Conservation (phyloP, 2,797 vertebrate species). For the Etheostoma perlongum region DNA sequence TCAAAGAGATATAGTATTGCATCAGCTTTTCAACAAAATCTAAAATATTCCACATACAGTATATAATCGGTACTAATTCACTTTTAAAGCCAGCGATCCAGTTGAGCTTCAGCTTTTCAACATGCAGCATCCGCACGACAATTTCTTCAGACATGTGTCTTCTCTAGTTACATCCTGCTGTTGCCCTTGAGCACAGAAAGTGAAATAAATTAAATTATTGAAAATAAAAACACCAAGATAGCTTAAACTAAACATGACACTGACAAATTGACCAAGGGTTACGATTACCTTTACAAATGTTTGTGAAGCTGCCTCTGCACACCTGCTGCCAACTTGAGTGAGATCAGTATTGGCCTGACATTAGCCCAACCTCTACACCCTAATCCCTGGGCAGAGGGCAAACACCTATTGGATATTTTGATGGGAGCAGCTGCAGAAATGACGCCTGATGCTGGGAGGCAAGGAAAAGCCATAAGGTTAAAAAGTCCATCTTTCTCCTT, state of each 20-base stretch:
- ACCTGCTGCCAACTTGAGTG: slow-evolving; percentile 51
- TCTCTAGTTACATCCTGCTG: not conserved
- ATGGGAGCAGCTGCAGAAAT: slow-evolving; percentile 73
- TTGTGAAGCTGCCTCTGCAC: slow-evolving; percentile 34
- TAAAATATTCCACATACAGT: not conserved
- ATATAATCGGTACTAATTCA: not conserved
- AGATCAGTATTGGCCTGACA: slow-evolving; percentile 66
- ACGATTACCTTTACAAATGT: slow-evolving; percentile 50
- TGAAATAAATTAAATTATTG: not conserved
- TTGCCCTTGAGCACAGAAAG: not conserved
- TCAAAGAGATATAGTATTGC: too few relatives aligned
- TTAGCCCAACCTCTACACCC: slow-evolving; percentile 57
- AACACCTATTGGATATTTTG: slow-evolving; percentile 71
- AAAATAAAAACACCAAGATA: not conserved
- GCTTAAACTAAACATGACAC: slow-evolving; percentile 17
- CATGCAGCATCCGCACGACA: not conserved
- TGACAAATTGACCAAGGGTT: slow-evolving; percentile 16
- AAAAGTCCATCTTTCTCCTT: slow-evolving; percentile 47
- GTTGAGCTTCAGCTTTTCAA: not conserved
- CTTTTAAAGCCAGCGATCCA: not conserved
- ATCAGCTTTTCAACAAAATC: too few relatives aligned
- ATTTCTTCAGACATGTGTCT: not conserved
- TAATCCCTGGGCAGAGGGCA: slow-evolving; percentile 69
- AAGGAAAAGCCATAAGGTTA: slow-evolving; percentile 49
- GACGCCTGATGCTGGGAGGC: slow-evolving; percentile 47